Base-by-base conservation (phyloP, 2,888 invertebrate species). In the Lasioglossum morio region DNA sequence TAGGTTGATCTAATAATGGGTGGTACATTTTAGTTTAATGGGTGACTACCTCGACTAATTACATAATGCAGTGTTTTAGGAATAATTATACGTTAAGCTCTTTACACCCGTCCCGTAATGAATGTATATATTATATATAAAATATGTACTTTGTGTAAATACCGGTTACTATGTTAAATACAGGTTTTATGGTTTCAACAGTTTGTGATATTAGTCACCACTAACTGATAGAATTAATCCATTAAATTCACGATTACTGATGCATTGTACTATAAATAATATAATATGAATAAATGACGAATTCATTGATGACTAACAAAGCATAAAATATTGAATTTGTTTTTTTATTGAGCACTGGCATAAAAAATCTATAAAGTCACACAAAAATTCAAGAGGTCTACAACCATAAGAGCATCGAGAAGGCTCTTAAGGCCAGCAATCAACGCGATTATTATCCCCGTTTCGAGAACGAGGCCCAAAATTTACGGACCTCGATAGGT, bases 401-500 rank as follows among this genome's bases (percentile, higher is more conserved):
- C 57, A 57, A 12, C 0, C n/a, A n/a, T 12, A n/a, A 57, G 57
- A 53, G n/a, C 12, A 3, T n/a, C 12, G n/a, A n/a, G n/a, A 4
- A 27, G 57, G 57, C 3, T 7, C 46, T 37, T 40, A n/a, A 10
- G 14, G 7, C 27, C n/a, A 16, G 27, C 53, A 14, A 30, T 57
- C 76, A 19, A 30, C 40, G 16, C 74, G 40, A n/a, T 46, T 46
- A 63, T 78, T 53, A 57, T 66, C 43, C 66, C 19, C 14, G 34
- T 14, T 3, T 63, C 37, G n/a, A 57, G 48, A 79, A 34, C 73
- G 40, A 16, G 16, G 40, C n/a, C 7, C 23, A 19, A 46, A 82
- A 82, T 66, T 85, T 82, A 79, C 72, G 74, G 30, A 30, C 27
- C 72, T 40, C 27, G 72, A 77, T 77, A 30, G 63, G 74, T 85